Conservation (phyloP, 1,140 invertebrate species). For the Neotoxoptera formosana region DNA sequence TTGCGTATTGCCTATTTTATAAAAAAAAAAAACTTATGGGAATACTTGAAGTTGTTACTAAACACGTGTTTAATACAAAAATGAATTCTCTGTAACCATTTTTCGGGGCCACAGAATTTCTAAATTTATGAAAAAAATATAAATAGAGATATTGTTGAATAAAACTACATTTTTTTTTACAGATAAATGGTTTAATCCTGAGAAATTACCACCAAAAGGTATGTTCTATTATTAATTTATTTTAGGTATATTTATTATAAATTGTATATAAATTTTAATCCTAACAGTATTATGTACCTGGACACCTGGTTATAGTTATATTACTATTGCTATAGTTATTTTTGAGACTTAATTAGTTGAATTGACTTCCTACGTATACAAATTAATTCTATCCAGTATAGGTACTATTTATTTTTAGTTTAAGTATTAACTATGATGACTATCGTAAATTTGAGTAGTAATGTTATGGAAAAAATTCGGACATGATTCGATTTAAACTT, state of each 20-base stretch:
- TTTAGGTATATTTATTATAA: background rate
- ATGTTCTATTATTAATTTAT: slow-evolving; percentile 63
- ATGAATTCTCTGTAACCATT: background rate
- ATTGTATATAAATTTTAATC: background rate
- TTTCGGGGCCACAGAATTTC: background rate
- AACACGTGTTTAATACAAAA: background rate
- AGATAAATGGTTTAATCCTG: slow-evolving; percentile 91
- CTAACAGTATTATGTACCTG: background rate
- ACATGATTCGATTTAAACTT: no score
- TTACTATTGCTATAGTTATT: background rate
- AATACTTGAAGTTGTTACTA: background rate
- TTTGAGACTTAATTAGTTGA: background rate
- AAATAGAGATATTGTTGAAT: slow-evolving; percentile 60
- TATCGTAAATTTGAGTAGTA: background rate
- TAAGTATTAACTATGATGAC: background rate
- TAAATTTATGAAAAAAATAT: background rate
- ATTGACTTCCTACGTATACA: no score
- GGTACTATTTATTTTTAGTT: no score
- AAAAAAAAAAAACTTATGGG: background rate
- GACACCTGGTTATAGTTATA: no score
- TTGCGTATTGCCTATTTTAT: background rate
- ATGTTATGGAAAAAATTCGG: background rate
- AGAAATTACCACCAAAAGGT: slow-evolving; percentile 87
- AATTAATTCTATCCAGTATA: no score
- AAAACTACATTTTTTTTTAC: slow-evolving; percentile 68